These are phyloP conservation scores for Galeruca laticollis DNA, from an alignment of 2,888 invertebrate species.

Conservation along the genomic window DNA sequence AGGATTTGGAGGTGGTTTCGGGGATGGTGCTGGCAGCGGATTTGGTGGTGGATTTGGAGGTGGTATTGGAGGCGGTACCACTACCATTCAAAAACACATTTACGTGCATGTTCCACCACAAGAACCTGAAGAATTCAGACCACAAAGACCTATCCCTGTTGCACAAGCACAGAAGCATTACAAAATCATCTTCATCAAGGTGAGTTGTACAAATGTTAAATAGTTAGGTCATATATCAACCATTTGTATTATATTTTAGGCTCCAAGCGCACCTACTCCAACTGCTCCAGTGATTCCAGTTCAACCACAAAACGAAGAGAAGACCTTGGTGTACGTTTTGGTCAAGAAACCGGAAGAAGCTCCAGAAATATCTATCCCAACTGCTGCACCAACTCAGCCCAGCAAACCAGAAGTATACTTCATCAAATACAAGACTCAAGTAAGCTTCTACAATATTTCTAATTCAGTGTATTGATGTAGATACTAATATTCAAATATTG, in stretches of 20 bases:
- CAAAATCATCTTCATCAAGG: slow-evolving; percentile 93
- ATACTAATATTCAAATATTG: no score
- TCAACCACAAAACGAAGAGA: slow-evolving; percentile 88
- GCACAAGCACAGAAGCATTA: slow-evolving; percentile 88
- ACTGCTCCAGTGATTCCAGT: slow-evolving; percentile 84
- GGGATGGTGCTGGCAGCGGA: slow-evolving; percentile 51
- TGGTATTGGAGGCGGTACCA: slow-evolving; percentile 67
- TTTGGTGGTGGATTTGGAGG: slow-evolving; percentile 68
- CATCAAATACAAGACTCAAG: slow-evolving; percentile 87
- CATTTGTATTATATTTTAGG: slow-evolving; percentile 56
- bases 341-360: slow-evolving; percentile 92
- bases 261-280: slow-evolving; percentile 84
- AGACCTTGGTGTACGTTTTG: slow-evolving; percentile 90
- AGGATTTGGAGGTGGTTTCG: slow-evolving; percentile 60
- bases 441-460: slow-evolving; percentile 61
- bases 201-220: not conserved
- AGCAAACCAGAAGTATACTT: slow-evolving; percentile 94
- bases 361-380: slow-evolving; percentile 84
- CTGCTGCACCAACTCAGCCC: slow-evolving; percentile 84
- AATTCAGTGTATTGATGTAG: no score
- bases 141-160: slow-evolving; percentile 75
- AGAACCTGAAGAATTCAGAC: slow-evolving; percentile 81
- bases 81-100: slow-evolving; percentile 86
- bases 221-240: not conserved
- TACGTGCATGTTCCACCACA: slow-evolving; percentile 92